These are phyloP conservation scores for Okapia johnstoni DNA, from an alignment of 2,113 vertebrate species.

Conservation along the genomic window DNA sequence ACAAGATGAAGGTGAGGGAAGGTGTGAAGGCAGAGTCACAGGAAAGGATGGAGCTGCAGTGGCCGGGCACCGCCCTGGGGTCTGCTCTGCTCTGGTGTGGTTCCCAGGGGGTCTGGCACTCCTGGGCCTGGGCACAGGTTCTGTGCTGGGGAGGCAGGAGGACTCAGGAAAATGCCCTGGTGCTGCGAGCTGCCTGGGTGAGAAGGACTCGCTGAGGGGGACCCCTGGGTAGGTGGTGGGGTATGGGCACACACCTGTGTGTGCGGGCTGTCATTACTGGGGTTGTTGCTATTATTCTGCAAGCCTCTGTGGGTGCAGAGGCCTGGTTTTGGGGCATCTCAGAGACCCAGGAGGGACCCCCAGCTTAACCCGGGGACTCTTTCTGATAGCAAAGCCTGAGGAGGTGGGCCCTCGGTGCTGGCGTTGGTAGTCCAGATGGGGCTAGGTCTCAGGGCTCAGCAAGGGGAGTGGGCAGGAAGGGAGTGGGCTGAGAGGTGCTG, in stretches of 20 bases:
- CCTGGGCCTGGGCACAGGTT: too few species aligned
- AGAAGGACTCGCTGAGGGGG: fast-evolving
- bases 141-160: neutral
- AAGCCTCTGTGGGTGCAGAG: neutral
- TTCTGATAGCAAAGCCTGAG: neutral
- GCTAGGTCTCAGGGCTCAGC: neutral
- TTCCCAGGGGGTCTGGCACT: neutral
- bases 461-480: neutral
- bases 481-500: fast-evolving
- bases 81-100: fast-evolving
- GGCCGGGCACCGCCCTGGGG: fast-evolving
- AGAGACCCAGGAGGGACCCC: neutral
- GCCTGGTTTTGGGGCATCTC: fast-evolving
- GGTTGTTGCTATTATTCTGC: neutral
- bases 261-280: fast-evolving
- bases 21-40: neutral
- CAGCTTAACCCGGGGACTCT: fast-evolving
- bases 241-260: fast-evolving
- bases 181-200: fast-evolving
- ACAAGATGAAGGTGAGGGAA: neutral
- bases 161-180: fast-evolving
- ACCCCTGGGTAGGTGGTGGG: fast-evolving
- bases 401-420: neutral
- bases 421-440: neutral
- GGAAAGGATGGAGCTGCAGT: neutral